Conservation (phyloP, 2,113 vertebrate species). For the Empidonax alnorum region DNA sequence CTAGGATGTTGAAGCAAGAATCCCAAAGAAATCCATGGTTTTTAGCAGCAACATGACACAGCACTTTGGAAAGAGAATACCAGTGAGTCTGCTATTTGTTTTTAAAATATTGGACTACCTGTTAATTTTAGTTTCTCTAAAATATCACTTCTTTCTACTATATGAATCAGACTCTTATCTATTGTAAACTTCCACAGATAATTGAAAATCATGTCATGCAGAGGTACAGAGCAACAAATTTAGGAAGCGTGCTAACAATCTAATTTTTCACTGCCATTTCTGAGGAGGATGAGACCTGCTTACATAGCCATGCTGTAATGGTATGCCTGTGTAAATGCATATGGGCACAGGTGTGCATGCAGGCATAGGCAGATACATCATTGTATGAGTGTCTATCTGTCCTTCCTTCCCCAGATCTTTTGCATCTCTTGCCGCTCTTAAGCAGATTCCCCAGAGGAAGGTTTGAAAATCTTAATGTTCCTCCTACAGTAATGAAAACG, state of each 20-base stretch:
- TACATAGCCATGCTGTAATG: background rate
- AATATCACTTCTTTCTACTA: background rate
- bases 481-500: background rate
- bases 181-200: background rate
- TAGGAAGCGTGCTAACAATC: background rate
- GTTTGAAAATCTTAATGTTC: background rate
- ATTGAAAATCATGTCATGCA: background rate
- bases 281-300: background rate
- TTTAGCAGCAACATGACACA: background rate
- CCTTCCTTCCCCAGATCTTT: background rate
- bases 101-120: background rate
- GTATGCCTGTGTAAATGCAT: background rate
- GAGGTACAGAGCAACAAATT: background rate
- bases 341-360: no score
- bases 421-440: background rate
- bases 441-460: background rate
- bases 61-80: background rate
- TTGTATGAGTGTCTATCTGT: background rate
- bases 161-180: background rate
- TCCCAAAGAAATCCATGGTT: background rate
- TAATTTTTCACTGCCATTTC: background rate
- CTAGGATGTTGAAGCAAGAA: background rate
- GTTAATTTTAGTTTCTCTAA: background rate
- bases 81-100: background rate
- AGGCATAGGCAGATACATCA: background rate